phyloP scores from a whole-genome alignment of 2,888 invertebrate genomes.

The Epinotia demarniana region DNA sequence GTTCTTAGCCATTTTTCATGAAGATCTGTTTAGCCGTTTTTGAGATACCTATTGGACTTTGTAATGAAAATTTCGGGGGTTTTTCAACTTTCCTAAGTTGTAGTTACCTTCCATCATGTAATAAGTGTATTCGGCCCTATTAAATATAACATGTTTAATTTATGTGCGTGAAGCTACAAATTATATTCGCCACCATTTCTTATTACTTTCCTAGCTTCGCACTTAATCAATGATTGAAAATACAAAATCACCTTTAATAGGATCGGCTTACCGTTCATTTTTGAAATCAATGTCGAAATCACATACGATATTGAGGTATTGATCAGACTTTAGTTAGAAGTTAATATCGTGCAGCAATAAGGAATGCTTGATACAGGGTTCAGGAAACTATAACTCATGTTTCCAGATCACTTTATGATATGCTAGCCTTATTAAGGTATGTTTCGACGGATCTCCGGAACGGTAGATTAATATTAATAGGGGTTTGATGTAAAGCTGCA shows the following conservation, averaged over 20 bases:
- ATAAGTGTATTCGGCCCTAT: background rate
- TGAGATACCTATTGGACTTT: no score
- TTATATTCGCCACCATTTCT: background rate
- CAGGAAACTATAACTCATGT: constrained; percentile 32
- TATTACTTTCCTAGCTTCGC: background rate
- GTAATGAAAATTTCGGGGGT: no score
- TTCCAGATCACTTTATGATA: constrained; percentile 17
- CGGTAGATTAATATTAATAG: constrained; percentile 28
- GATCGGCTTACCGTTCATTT: background rate
- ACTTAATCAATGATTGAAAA: background rate
- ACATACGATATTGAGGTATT: background rate
- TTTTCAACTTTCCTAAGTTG: no score
- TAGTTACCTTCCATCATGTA: background rate
- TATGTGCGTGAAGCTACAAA: background rate
- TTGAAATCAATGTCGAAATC: background rate
- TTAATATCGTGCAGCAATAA: constrained; percentile 23
- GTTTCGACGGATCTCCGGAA: constrained; percentile 5
- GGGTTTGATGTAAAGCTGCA: constrained; percentile 10
- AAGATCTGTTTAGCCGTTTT: no score
- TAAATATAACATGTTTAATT: background rate
- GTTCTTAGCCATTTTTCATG: no score
- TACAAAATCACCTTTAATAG: background rate
- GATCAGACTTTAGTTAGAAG: constrained; percentile 1
- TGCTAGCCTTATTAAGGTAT: constrained; percentile 10
- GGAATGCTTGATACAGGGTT: constrained; percentile 12